Conservation (phyloP, 2,113 vertebrate species). For the Electrona antarctica region DNA sequence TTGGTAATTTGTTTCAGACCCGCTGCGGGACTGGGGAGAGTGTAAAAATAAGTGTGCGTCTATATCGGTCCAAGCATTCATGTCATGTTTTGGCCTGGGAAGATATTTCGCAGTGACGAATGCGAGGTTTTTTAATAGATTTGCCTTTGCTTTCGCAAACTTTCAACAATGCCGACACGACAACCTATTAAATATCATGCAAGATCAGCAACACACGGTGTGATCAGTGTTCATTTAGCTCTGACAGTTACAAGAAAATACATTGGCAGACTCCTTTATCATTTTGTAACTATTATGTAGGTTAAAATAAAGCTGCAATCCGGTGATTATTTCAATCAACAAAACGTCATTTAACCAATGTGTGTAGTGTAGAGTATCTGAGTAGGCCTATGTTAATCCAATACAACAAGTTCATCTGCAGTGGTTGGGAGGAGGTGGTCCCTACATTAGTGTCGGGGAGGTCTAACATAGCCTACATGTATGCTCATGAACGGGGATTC, state of each 20-base stretch:
- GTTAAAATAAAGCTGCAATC: too few relatives aligned
- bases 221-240: neutral
- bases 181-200: constrained; percentile 71
- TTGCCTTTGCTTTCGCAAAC: constrained; percentile 71
- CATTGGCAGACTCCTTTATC: too few relatives aligned
- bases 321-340: too few relatives aligned
- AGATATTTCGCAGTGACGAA: constrained; percentile 70
- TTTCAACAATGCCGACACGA: constrained; percentile 63
- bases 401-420: too few relatives aligned
- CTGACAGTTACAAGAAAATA: constrained; percentile 52
- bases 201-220: constrained; percentile 26
- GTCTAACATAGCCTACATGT: too few relatives aligned
- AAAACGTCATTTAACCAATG: too few relatives aligned
- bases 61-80: constrained; percentile 79
- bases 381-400: too few relatives aligned
- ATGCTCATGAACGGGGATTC: too few relatives aligned
- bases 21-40: constrained; percentile 62
- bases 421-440: too few relatives aligned
- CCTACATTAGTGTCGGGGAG: too few relatives aligned
- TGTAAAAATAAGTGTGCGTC: constrained; percentile 80
- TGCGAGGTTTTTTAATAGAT: constrained; percentile 65
- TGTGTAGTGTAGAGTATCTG: too few relatives aligned
- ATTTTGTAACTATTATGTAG: too few relatives aligned
- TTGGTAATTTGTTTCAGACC: constrained; percentile 53
- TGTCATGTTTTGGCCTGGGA: constrained; percentile 69